phyloP scores from a whole-genome alignment of 2,113 vertebrate genomes.

The Physeter macrocephalus region DNA sequence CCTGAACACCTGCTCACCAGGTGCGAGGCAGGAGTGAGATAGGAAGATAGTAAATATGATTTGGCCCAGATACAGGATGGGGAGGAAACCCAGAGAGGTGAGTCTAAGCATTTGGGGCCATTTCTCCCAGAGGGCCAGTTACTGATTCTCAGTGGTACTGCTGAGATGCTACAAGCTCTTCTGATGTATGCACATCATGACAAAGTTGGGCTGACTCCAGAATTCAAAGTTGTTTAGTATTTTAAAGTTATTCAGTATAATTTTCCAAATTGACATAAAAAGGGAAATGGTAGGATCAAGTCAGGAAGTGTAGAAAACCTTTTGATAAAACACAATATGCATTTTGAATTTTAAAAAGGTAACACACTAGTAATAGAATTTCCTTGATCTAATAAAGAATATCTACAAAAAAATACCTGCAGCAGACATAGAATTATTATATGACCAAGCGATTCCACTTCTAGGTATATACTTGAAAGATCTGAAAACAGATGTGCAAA shows the following conservation, averaged over 20 bases:
- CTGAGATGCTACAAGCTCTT: no score
- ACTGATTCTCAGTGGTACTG: not conserved
- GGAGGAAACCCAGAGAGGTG: not conserved
- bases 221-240: not conserved
- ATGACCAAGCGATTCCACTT: not conserved
- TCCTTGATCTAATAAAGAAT: not conserved
- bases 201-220: not conserved
- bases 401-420: no score
- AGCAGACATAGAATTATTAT: not conserved
- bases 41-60: no score
- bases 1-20: no score
- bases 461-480: not conserved
- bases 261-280: not conserved
- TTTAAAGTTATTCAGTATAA: not conserved
- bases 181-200: not conserved
- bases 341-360: not conserved
- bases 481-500: not conserved
- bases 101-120: not conserved
- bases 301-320: not conserved
- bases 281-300: not conserved
- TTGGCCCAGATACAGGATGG: not conserved
- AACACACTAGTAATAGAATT: not conserved
- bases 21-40: not conserved
- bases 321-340: not conserved
- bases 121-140: not conserved